Conservation (phyloP, 1,140 invertebrate species). For the Drosophila murphyi region DNA sequence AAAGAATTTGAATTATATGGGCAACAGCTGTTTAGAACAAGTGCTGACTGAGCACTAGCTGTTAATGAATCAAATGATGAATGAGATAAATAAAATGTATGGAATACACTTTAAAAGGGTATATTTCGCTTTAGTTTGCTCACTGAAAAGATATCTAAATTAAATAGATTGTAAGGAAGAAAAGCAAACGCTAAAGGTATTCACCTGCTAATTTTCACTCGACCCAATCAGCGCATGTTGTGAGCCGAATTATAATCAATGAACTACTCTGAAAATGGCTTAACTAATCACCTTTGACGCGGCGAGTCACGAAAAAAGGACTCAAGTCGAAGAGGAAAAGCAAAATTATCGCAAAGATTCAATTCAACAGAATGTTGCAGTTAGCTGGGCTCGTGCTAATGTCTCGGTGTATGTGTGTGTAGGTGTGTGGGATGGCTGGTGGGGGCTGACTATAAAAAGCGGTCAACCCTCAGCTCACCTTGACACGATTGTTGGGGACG, state of each 20-base stretch:
- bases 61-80: neutral
- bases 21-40: neutral
- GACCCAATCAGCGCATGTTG: neutral
- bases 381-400: neutral
- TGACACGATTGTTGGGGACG: slow-evolving; percentile 66
- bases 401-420: neutral
- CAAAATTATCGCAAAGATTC: neutral
- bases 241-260: too few relatives aligned
- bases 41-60: neutral
- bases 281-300: neutral
- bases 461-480: slow-evolving; percentile 78
- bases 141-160: too few relatives aligned
- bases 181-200: neutral
- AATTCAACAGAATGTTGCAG: slow-evolving; percentile 4
- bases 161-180: too few relatives aligned
- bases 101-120: too few relatives aligned
- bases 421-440: neutral
- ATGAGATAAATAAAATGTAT: too few relatives aligned
- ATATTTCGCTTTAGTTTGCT: too few relatives aligned
- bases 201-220: slow-evolving; percentile 8
- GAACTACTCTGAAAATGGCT: too few relatives aligned
- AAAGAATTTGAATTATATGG: neutral
- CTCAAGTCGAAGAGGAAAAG: too few relatives aligned
- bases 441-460: slow-evolving; percentile 63
- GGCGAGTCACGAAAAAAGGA: neutral